Evolutionary conservation across 2,113 vertebrate genomes (phyloP).

Genomic region (Crotalus horridus): DNA sequence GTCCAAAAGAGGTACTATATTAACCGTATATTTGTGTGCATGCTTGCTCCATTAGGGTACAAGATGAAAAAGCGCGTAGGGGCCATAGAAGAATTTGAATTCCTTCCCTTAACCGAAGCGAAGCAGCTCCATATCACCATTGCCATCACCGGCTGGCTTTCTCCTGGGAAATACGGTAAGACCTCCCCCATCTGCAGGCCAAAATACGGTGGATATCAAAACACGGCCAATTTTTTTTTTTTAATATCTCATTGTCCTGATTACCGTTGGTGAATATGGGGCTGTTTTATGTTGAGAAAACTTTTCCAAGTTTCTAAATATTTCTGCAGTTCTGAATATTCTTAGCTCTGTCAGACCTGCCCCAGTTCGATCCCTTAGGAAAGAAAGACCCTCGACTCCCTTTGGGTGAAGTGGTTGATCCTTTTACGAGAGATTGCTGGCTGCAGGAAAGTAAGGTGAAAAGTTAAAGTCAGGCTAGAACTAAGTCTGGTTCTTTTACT

Average conservation of each 20-base stretch:
- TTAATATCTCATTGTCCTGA: neutral
- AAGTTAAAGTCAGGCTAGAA: too few species aligned
- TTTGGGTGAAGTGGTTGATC: too few species aligned
- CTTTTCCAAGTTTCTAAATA: neutral
- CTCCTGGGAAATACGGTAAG: conserved; percentile 92
- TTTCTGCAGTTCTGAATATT: too few species aligned
- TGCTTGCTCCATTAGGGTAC: conserved; percentile 76
- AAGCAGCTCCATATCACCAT: conserved; percentile 90
- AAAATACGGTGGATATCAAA: neutral
- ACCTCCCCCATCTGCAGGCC: too few species aligned
- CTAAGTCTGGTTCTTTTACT: too few species aligned
- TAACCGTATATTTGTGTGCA: neutral
- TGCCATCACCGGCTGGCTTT: conserved; percentile 93
- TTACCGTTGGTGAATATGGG: neutral
- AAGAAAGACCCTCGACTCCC: too few species aligned
- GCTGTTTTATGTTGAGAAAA: neutral
- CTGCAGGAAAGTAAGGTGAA: too few species aligned
- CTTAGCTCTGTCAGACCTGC: too few species aligned
- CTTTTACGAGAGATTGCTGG: too few species aligned
- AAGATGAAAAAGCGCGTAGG: conserved; percentile 98
- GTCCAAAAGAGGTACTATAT: too few species aligned
- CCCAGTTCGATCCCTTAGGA: too few species aligned
- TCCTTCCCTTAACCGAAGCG: conserved; percentile 85
- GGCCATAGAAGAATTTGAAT: conserved; percentile 94
- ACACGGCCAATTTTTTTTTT: neutral